Evolutionary conservation across 2,888 invertebrate species (phyloP).

Genomic region (Protodeltote pygarga): DNA sequence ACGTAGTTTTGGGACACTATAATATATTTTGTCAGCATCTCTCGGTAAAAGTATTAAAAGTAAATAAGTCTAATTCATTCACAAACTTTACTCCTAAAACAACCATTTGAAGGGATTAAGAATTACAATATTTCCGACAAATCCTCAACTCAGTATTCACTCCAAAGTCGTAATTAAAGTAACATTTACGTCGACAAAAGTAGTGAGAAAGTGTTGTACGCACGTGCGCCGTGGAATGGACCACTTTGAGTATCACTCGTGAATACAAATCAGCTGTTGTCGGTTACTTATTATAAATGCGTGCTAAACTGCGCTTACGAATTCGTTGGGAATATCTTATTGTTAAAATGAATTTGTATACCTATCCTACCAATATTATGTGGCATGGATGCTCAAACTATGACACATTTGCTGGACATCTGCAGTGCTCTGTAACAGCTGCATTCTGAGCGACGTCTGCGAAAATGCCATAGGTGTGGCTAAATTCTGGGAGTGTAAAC

Average conservation of each 20-base stretch:
- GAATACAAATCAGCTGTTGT: constrained; percentile 44
- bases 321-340: constrained; percentile 6
- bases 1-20: too few species aligned
- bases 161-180: constrained; percentile 2
- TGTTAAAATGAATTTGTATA: constrained; percentile 5
- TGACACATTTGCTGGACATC: neutral
- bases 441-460: too few species aligned
- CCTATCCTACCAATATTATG: too few species aligned
- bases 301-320: constrained; percentile 20
- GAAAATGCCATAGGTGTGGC: too few species aligned
- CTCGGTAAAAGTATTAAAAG: too few species aligned
- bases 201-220: constrained; percentile 19
- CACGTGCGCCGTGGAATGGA: constrained; percentile 38
- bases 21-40: too few species aligned
- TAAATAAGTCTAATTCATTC: too few species aligned
- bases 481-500: too few species aligned
- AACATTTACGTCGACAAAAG: constrained; percentile 20
- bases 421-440: neutral
- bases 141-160: neutral
- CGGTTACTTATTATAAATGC: constrained; percentile 25
- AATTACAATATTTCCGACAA: neutral
- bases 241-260: constrained; percentile 18
- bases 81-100: too few species aligned
- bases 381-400: too few species aligned
- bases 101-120: too few species aligned